These are phyloP conservation scores for Diadophis punctatus DNA, from an alignment of 2,113 vertebrate species.

Conservation along the genomic window DNA sequence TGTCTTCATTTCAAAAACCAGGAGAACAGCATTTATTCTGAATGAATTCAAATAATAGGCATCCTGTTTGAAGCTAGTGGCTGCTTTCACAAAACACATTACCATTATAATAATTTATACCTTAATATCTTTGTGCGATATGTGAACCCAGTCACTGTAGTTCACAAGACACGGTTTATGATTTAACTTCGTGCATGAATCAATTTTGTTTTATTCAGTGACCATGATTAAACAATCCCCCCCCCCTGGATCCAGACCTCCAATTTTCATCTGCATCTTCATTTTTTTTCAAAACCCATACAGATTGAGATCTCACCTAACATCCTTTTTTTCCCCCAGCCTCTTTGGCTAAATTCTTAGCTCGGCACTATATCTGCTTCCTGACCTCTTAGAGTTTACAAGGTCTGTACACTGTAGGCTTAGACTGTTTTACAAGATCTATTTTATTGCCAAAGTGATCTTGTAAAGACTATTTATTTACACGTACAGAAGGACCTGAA, in stretches of 20 bases:
- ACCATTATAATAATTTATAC: background rate
- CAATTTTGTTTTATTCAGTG: background rate
- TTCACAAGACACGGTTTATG: background rate
- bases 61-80: background rate
- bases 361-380: background rate
- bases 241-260: background rate
- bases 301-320: background rate
- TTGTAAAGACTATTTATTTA: slow-evolving; percentile 1
- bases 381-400: background rate
- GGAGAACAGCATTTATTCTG: background rate
- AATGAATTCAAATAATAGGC: background rate
- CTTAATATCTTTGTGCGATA: background rate
- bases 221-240: background rate
- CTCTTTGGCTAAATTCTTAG: background rate
- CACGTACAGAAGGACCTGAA: background rate
- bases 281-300: background rate
- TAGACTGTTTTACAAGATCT: background rate
- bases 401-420: background rate
- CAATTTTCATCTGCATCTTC: background rate
- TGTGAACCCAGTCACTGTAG: background rate
- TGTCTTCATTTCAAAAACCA: background rate
- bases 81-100: background rate
- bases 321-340: background rate
- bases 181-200: background rate
- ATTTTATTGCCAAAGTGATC: background rate